Percentiles rank a stretch among this genome's conserved stretches.
These are phyloP conservation scores for Molothrus ater DNA, from an alignment of 2,797 vertebrate species.

Conservation along the genomic window DNA sequence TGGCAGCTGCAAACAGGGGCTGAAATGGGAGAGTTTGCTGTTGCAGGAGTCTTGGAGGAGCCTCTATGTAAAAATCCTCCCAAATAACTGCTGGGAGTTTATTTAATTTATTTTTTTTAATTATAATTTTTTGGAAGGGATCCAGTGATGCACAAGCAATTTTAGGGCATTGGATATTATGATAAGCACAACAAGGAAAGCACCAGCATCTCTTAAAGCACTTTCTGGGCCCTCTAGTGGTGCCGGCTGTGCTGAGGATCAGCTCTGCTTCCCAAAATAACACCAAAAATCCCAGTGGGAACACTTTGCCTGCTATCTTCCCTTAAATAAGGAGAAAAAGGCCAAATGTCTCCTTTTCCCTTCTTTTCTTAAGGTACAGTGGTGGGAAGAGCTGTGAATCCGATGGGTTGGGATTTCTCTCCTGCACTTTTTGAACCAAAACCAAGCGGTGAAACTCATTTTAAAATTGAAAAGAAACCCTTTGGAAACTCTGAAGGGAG, in stretches of 20 bases:
- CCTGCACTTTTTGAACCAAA: not conserved
- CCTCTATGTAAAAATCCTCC: not conserved
- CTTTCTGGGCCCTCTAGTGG: conserved; percentile 31
- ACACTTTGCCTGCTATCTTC: not conserved
- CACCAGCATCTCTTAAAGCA: not conserved
- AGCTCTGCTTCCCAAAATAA: not conserved
- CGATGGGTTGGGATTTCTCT: accelerated
- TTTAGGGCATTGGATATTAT: not conserved
- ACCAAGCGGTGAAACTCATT: accelerated
- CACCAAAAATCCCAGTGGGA: not conserved
- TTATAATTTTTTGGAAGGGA: not conserved
- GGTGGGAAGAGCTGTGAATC: not conserved
- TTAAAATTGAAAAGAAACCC: not conserved
- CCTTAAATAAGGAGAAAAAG: not conserved
- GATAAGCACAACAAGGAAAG: not conserved
- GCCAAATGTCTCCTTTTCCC: not conserved
- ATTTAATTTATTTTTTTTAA: not conserved
- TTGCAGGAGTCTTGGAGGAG: not conserved
- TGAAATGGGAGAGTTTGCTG: accelerated
- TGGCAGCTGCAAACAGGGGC: accelerated
- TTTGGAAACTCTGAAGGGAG: not conserved
- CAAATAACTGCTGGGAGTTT: accelerated
- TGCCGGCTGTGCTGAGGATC: not conserved
- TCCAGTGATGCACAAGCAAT: no score
- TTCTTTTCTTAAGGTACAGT: not conserved